These are phyloP conservation scores for Chymomyza amoena DNA, from an alignment of 2,888 invertebrate genomes.

Conservation along the genomic window DNA sequence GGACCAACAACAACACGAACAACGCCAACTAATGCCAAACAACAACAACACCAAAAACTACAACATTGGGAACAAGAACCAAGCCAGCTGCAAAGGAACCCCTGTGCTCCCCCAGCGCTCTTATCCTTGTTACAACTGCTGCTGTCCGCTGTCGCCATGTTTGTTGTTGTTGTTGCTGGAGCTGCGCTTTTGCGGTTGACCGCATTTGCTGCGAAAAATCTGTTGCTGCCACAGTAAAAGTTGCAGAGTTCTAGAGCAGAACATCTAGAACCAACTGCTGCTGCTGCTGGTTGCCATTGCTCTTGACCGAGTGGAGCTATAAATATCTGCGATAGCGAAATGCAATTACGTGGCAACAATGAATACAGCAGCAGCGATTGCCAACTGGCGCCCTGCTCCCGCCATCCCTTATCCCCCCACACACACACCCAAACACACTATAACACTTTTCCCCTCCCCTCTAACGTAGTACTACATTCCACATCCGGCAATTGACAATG, in stretches of 20 bases:
- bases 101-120: constrained; percentile 63
- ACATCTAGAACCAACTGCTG: constrained; percentile 6
- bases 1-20: not conserved
- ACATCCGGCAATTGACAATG: constrained; percentile 71
- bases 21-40: constrained; percentile 57
- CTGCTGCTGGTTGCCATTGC: constrained; percentile 39
- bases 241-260: not conserved
- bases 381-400: constrained; percentile 45
- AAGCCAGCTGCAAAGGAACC: constrained; percentile 16
- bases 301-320: constrained; percentile 77
- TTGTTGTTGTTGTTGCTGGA: constrained; percentile 7
- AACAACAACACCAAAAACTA: constrained; percentile 26
- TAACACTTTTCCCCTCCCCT: constrained; percentile 10
- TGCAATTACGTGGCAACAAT: constrained; percentile 78
- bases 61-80: constrained; percentile 8
- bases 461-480: constrained; percentile 5
- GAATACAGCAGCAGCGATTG: constrained; percentile 73
- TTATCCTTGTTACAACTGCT: constrained; percentile 66
- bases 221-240: constrained; percentile 72
- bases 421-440: constrained; percentile 11
- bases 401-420: not conserved
- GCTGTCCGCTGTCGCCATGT: not conserved
- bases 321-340: constrained; percentile 78
- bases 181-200: constrained; percentile 75
- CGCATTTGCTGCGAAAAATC: constrained; percentile 74